phyloP scores from a whole-genome alignment of 2,113 vertebrate species.

The Paramormyrops kingsleyae region DNA sequence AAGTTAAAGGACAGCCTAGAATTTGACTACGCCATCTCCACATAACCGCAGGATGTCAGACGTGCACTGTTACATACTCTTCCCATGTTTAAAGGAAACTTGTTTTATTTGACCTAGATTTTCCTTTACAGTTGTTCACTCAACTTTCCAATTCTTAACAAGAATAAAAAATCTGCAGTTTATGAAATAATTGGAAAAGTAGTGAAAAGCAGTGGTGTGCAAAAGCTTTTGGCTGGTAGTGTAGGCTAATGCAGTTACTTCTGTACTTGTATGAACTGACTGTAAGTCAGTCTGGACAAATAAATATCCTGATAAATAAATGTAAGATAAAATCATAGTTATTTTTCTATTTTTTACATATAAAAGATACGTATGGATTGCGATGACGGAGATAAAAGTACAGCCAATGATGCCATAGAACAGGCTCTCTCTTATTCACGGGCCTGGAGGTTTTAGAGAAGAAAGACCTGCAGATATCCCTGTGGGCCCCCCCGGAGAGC shows the following conservation, averaged over 20 bases:
- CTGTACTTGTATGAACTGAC: not conserved
- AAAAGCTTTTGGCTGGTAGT: no score
- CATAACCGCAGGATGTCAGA: no score
- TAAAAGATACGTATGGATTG: not conserved
- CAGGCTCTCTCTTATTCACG: not conserved
- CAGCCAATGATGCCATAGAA: not conserved
- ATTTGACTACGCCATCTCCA: no score
- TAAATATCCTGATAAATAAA: not conserved
- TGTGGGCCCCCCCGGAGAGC: not conserved
- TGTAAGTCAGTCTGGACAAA: not conserved
- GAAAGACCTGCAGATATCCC: not conserved
- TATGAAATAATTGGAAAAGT: no score
- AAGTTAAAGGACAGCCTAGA: no score
- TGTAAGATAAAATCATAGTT: not conserved
- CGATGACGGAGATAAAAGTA: not conserved
- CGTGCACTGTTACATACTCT: no score
- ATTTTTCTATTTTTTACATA: not conserved
- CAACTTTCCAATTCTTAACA: no score
- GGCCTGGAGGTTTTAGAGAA: not conserved
- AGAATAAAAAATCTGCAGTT: no score
- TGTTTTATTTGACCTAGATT: no score
- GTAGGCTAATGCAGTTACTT: not conserved
- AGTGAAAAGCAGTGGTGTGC: no score
- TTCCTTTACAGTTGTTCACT: no score
- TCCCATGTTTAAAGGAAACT: no score